Conservation (phyloP, 2,113 vertebrate species). For the Tetraodon nigroviridis region DNA sequence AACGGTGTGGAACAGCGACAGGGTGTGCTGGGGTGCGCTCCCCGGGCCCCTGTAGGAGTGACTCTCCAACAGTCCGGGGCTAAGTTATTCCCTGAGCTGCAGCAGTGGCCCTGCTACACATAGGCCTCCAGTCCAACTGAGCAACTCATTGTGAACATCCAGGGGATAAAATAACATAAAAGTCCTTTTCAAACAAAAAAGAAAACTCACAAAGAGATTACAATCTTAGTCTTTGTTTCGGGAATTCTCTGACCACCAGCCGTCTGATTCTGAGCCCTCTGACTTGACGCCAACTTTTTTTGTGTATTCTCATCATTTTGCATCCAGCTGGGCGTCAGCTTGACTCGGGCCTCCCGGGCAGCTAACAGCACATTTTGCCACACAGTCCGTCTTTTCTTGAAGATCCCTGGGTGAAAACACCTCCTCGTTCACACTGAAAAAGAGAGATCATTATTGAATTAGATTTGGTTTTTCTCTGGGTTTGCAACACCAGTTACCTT, state of each 20-base stretch:
- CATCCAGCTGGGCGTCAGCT: slow-evolving; percentile 3
- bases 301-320: slow-evolving; percentile 29
- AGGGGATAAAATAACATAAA: not conserved
- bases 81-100: slow-evolving; percentile 65
- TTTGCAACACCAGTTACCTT: too few relatives aligned
- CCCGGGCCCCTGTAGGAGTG: slow-evolving; percentile 9
- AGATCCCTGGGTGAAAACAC: slow-evolving; percentile 4
- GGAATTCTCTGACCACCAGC: slow-evolving; percentile 20
- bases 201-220: slow-evolving; percentile 12
- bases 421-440: too few relatives aligned
- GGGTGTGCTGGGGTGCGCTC: slow-evolving; percentile 18
- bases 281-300: not conserved
- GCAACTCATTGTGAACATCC: slow-evolving; percentile 28
- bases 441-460: slow-evolving; percentile 4
- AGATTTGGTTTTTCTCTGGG: not conserved
- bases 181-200: slow-evolving; percentile 4
- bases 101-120: slow-evolving; percentile 56
- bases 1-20: slow-evolving; percentile 33
- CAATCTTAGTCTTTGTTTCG: slow-evolving; percentile 43
- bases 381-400: slow-evolving; percentile 17
- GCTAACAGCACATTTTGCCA: not conserved
- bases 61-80: slow-evolving; percentile 39
- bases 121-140: slow-evolving; percentile 50
- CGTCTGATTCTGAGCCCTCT: slow-evolving; percentile 21
- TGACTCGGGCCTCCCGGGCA: slow-evolving; percentile 6